Base-by-base conservation (phyloP, 2,888 invertebrate species). In the Petrophora chlorosata region DNA sequence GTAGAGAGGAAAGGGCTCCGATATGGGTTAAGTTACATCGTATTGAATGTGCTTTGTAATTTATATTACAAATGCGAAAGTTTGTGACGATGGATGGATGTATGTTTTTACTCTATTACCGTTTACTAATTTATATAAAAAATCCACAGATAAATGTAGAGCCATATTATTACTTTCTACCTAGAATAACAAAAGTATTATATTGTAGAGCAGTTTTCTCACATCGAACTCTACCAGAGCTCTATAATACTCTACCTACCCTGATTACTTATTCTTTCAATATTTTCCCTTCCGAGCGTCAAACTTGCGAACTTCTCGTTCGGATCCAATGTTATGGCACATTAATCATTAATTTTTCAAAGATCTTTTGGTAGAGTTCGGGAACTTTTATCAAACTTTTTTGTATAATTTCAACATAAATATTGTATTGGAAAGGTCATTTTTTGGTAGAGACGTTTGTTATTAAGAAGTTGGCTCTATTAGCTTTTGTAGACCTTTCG, bases 261-360 rank as follows among this genome's bases (percentile, higher is more conserved):
- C 13, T 19, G 13, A 29, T 43, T 43, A 43, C 29, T 43, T 43
- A 43, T 43, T 29, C 43, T 29, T 29, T 29, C 43, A 43, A 43
- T 43, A 43, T 43, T 32, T 39, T 14, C 29, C 23, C 15, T 26
- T 43, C 15, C 9, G 19, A 32, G 40, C 40, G 40, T 32, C 41
- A 41, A 34, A 42, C 19, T 43, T 43, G 8, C 22, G n/a, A 35
- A 44, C 30, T 44, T 32, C 23, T 19, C 33, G 15, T 7, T 23
- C 33, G 40, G 16, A 19, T 40, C 49, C 63, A 32, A 62, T 63
- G 65, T 59, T 57, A 64, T 59, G 52, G 45, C 56, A 63, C 61
- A 63, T 60, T 67, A 62, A 58, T 67, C 73, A 68, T 70, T 70
- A 66, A 67, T 66, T 67, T 62, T 56, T 51, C 46, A 49, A 40